Evolutionary conservation across 2,113 vertebrate species (phyloP).

Genomic region (Amphiprion ocellaris): DNA sequence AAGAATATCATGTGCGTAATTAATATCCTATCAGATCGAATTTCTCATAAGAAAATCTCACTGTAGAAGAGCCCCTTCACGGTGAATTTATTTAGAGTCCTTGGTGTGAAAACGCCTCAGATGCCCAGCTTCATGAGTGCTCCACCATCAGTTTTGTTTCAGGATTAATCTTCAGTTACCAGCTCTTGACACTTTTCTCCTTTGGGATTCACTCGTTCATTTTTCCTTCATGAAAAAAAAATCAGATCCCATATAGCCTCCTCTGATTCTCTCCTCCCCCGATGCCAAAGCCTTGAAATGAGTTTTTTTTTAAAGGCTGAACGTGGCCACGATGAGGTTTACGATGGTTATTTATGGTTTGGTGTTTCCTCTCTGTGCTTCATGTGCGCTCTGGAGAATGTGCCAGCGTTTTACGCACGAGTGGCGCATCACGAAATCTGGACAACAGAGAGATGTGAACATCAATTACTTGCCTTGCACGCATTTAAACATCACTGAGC

Average conservation of each 20-base stretch:
- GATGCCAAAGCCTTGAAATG: rapidly evolving
- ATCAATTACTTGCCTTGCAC: background rate
- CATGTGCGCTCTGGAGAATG: conserved; percentile 23
- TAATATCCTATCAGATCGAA: background rate
- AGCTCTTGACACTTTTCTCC: background rate
- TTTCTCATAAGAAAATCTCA: background rate
- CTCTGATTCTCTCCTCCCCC: background rate
- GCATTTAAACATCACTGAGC: background rate
- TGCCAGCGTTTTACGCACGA: conserved; percentile 48
- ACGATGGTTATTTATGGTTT: background rate
- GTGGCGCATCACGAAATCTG: conserved; percentile 46
- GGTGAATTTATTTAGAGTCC: background rate
- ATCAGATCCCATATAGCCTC: background rate
- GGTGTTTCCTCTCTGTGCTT: background rate
- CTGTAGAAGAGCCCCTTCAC: background rate
- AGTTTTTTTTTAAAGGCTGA: background rate
- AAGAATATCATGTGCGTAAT: background rate
- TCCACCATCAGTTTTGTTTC: background rate
- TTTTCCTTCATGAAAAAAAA: background rate
- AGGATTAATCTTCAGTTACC: background rate
- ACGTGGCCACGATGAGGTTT: background rate
- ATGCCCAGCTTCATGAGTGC: background rate
- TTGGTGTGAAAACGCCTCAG: background rate
- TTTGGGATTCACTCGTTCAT: background rate
- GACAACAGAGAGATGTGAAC: conserved; percentile 18